phyloP scores from a whole-genome alignment of 2,888 invertebrate genomes.

The Cylindroiulus punctatus region DNA sequence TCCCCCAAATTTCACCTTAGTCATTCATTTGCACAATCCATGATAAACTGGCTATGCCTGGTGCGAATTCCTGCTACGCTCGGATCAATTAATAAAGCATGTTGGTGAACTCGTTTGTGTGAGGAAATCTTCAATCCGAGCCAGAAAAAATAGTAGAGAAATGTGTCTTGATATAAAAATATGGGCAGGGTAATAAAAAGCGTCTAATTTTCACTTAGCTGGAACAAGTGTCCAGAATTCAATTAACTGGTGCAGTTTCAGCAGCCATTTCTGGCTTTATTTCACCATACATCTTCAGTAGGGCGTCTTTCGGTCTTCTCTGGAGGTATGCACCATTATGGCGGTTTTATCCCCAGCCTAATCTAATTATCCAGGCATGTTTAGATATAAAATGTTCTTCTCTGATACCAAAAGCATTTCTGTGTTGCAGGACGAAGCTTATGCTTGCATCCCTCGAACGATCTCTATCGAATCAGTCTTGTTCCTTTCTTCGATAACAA shows the following conservation, averaged over 20 bases:
- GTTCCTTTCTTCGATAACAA: not conserved
- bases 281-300: conserved; percentile 2
- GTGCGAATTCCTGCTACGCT: not conserved
- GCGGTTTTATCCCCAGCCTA: not conserved
- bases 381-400: not conserved
- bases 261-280: not conserved
- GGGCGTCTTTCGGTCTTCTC: not conserved
- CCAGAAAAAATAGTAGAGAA: not conserved
- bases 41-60: not conserved
- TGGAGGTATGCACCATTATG: not conserved
- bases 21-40: not conserved
- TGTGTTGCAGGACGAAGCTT: not conserved
- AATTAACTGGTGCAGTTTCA: conserved; percentile 6
- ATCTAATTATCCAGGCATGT: conserved; percentile 4
- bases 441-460: not conserved
- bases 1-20: not conserved
- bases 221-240: not conserved
- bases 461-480: not conserved
- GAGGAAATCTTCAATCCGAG: not conserved
- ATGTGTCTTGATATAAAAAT: conserved; percentile 22
- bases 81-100: conserved; percentile 3
- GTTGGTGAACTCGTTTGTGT: too few species aligned
- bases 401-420: not conserved
- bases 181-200: not conserved
- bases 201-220: conserved; percentile 31